These are phyloP conservation scores for Dryomyza anilis DNA, from an alignment of 2,888 invertebrate genomes.

Conservation along the genomic window DNA sequence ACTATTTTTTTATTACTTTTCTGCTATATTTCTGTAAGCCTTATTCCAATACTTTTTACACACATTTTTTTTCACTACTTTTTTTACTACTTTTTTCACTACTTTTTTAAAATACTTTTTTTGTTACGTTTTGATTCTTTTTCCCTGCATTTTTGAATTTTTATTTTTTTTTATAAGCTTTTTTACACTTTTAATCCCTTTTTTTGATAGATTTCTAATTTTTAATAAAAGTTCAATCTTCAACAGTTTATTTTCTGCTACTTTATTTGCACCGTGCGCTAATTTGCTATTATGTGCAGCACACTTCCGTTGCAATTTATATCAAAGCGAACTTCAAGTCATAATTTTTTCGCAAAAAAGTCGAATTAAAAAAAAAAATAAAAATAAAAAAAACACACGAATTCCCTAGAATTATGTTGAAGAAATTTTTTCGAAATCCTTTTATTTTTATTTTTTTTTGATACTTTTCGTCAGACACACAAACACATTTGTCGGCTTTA, in stretches of 20 bases:
- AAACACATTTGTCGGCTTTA: not conserved
- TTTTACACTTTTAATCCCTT: no score
- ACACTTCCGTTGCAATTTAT: conserved; percentile 23
- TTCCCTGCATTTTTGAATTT: not conserved
- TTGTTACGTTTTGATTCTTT: not conserved
- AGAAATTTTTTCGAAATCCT: not conserved
- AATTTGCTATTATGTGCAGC: conserved; percentile 12
- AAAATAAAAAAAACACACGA: not conserved
- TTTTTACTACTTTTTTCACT: not conserved
- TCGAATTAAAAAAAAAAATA: conserved; percentile 11
- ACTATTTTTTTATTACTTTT: not conserved
- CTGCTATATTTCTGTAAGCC: not conserved
- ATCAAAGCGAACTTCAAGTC: conserved; percentile 17
- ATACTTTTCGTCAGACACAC: not conserved
- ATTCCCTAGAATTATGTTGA: not conserved
- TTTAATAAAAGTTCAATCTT: no score
- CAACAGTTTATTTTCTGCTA: no score
- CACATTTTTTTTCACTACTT: not conserved
- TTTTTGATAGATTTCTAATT: no score
- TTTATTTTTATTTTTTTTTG: not conserved
- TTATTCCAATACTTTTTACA: not conserved
- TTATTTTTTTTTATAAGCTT: no score
- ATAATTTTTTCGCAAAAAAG: conserved; percentile 17
- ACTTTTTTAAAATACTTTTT: not conserved
- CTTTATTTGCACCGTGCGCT: no score